Conservation (phyloP, 2,797 vertebrate genomes). For the Harpagifer antarcticus region DNA sequence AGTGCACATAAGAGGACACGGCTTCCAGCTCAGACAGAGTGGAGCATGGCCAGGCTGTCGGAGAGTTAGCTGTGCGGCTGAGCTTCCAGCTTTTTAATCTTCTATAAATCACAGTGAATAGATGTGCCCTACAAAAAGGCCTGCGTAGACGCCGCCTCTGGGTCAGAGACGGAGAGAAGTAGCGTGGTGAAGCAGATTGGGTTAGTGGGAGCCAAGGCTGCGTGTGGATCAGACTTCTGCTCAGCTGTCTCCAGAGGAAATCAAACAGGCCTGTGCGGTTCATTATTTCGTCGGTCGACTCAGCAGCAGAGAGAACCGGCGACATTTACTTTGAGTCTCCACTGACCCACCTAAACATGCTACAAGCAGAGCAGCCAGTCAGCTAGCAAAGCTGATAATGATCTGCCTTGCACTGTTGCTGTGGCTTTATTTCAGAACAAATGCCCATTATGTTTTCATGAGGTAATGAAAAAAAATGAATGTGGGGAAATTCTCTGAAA, state of each 20-base stretch:
- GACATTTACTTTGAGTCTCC: conserved; percentile 71
- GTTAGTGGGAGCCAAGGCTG: conserved; percentile 72
- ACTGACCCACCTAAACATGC: conserved; percentile 59
- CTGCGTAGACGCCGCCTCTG: conserved; percentile 60
- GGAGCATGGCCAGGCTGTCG: conserved; percentile 71
- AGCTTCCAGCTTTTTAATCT: conserved; percentile 83
- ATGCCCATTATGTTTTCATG: conserved; percentile 2
- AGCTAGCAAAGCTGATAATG: conserved; percentile 55
- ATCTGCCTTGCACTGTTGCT: conserved; percentile 16
- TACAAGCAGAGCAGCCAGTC: conserved; percentile 51
- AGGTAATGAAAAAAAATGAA: conserved; percentile 9
- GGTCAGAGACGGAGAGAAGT: conserved; percentile 69
- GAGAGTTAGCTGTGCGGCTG: conserved; percentile 72
- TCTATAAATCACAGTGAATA: conserved; percentile 80
- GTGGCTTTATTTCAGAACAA: conserved; percentile 35
- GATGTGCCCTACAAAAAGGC: conserved; percentile 73
- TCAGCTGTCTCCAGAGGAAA: conserved; percentile 81
- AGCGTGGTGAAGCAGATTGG: conserved; percentile 74
- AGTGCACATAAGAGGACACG: conserved; percentile 78
- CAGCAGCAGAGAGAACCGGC: conserved; percentile 66
- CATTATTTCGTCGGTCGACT: conserved; percentile 75
- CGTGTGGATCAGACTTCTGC: conserved; percentile 72
- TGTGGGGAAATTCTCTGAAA: conserved; percentile 11
- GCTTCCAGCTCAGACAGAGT: conserved; percentile 74
- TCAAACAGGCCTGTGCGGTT: conserved; percentile 78